Evolutionary conservation across 92 coral and sea anemone genomes (phyloP).

Genomic region (Muricea muricata): DNA sequence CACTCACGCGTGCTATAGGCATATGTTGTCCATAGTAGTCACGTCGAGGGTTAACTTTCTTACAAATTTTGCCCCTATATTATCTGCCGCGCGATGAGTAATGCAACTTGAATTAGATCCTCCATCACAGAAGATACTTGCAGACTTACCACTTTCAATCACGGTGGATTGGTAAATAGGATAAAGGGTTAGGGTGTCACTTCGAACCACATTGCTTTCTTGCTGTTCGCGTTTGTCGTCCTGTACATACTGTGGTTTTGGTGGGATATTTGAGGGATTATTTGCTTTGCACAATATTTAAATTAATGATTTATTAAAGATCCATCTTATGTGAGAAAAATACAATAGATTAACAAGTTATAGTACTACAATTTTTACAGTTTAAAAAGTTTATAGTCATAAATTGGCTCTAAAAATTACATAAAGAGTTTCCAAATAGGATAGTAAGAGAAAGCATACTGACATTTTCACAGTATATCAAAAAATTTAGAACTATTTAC

Average conservation of each 20-base stretch:
- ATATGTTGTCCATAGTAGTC: slow-evolving; percentile 66
- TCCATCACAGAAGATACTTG: slow-evolving; percentile 68
- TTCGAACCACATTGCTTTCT: slow-evolving; percentile 46
- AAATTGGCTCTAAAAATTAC: too few relatives aligned
- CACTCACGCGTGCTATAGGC: slow-evolving; percentile 65
- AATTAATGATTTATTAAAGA: slow-evolving; percentile 58
- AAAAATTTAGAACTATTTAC: too few relatives aligned
- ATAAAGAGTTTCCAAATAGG: too few relatives aligned
- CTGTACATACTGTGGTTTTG: neutral
- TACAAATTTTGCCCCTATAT: slow-evolving; percentile 53
- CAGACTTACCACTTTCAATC: slow-evolving; percentile 61
- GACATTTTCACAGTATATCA: too few relatives aligned
- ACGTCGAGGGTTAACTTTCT: slow-evolving; percentile 58
- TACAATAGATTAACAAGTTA: too few relatives aligned
- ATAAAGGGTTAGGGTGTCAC: slow-evolving; percentile 65
- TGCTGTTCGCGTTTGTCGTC: slow-evolving; percentile 1
- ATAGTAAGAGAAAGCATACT: too few relatives aligned
- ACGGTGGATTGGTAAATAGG: slow-evolving; percentile 75
- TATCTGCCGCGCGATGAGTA: slow-evolving; percentile 75
- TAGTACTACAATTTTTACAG: too few relatives aligned
- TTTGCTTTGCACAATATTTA: slow-evolving; percentile 56
- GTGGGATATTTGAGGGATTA: slow-evolving; percentile 29
- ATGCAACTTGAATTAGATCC: slow-evolving; percentile 75
- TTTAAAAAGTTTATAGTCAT: too few relatives aligned
- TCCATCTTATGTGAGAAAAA: too few relatives aligned